Conservation (phyloP, 2,797 vertebrate species). For the Acanthiza pusilla region DNA sequence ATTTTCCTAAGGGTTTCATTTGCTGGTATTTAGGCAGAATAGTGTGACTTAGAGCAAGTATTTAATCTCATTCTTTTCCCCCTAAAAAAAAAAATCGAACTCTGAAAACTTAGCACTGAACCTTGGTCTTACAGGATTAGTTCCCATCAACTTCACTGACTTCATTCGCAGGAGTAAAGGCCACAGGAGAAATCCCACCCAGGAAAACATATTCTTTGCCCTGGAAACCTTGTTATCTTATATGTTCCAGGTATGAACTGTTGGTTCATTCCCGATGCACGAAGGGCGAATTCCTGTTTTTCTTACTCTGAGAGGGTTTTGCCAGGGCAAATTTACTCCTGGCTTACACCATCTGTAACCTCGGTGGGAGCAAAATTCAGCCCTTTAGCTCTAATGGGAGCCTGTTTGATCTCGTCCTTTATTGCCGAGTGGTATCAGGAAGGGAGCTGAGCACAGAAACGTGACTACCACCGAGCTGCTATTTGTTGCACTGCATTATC, state of each 20-base stretch:
- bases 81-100: neutral
- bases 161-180: neutral
- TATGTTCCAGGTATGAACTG: neutral
- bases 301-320: neutral
- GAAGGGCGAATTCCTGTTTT: neutral
- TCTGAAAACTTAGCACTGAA: neutral
- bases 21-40: neutral
- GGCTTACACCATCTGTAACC: neutral
- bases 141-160: neutral
- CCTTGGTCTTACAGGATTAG: neutral
- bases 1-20: neutral
- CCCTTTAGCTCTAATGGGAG: constrained; percentile 32
- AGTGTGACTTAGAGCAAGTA: neutral
- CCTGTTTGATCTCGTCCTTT: constrained; percentile 45
- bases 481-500: constrained; percentile 63
- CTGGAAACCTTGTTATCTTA: neutral
- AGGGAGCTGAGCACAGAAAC: constrained; percentile 33
- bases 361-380: constrained; percentile 14
- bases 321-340: neutral
- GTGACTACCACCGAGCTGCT: constrained; percentile 51
- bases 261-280: neutral
- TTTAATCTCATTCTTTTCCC: neutral
- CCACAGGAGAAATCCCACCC: neutral
- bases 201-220: constrained; percentile 11
- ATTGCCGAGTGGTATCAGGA: constrained; percentile 41